Base-by-base conservation (phyloP, 2,888 invertebrate species). In the Diarsia rubi region DNA sequence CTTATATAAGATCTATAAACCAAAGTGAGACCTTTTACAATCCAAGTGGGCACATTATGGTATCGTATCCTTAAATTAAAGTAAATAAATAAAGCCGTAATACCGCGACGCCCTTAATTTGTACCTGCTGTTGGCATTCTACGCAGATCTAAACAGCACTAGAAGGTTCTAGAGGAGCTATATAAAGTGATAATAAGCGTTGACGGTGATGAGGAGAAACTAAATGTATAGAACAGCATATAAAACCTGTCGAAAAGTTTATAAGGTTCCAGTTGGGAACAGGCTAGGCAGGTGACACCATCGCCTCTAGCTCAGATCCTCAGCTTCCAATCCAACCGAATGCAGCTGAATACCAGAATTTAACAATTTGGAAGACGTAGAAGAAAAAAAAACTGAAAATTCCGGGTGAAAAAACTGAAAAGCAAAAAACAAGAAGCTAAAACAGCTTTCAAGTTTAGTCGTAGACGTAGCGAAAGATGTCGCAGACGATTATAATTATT, bases 61-160 rank as follows among this genome's bases (percentile, higher is more conserved):
- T 89, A 90, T 90, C 90, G 90, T 90, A 91, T 87, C 88, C 89
- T 85, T 91, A 92, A 94, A 94, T 94, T 93, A 92, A 93, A 92
- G 92, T 92, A 90, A 92, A 94, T 94, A 94, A 94, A 94, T 94
- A 93, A 93, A 92, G 90, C 90, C 84, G 89, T 92, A 91, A 59
- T 86, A 92, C 90, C 85, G 85, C 87, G 88, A 89, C 89, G 87
- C 90, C 93, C 91, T 92, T 92, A 93, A 94, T 94, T 94, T 93
- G 93, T 93, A 91, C 93, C 93, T 91, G 91, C 88, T 91, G 89
- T 79, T 88, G 89, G 90, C 85, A 85, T 88, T 83, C 73, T 12
- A 52, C 88, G 44, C 5, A 8, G 89, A 90, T 75, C 45, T 72
- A 63, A 3, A 16, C 3, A 8, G 0, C 1, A 24, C 84, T 89